phyloP scores from a whole-genome alignment of 2,888 invertebrate species.

The Thyatira batis region DNA sequence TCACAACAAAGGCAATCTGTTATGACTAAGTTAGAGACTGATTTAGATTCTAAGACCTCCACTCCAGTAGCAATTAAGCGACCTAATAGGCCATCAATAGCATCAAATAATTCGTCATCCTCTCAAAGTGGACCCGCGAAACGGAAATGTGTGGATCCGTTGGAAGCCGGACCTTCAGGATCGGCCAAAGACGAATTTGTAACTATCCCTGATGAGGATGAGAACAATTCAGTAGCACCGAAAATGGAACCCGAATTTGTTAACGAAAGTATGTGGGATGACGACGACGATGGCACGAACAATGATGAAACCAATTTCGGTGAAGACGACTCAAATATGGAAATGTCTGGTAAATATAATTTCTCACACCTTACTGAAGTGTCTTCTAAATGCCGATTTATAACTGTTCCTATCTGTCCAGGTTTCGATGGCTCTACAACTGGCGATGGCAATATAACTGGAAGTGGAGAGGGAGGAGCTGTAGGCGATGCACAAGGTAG shows the following conservation, averaged over 20 bases:
- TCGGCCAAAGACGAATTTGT: slow-evolving; percentile 80
- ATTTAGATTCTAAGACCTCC: slow-evolving; percentile 84
- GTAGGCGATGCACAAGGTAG: slow-evolving; percentile 83
- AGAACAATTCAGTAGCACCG: slow-evolving; percentile 83
- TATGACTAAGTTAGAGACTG: slow-evolving; percentile 84
- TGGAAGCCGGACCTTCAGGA: slow-evolving; percentile 84
- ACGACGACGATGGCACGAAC: slow-evolving; percentile 83
- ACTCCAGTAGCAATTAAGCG: slow-evolving; percentile 83
- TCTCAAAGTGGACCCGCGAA: slow-evolving; percentile 83
- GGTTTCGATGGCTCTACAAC: slow-evolving; percentile 79
- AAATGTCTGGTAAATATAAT: slow-evolving; percentile 79
- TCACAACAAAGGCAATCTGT: slow-evolving; percentile 84
- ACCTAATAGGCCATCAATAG: slow-evolving; percentile 85
- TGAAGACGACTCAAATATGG: slow-evolving; percentile 86
- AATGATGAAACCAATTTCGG: slow-evolving; percentile 85
- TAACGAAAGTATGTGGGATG: slow-evolving; percentile 83
- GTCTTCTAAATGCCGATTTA: background rate
- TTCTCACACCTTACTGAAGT: background rate
- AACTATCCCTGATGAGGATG: slow-evolving; percentile 79
- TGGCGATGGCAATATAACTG: slow-evolving; percentile 78
- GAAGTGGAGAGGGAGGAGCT: slow-evolving; percentile 77
- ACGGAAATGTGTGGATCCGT: slow-evolving; percentile 83
- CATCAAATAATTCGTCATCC: slow-evolving; percentile 82
- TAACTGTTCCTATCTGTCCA: slow-evolving; percentile 23
- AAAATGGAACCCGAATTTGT: slow-evolving; percentile 87